Evolutionary conservation across 2,797 vertebrate species (phyloP).

Genomic region (Myotis pilosus): DNA sequence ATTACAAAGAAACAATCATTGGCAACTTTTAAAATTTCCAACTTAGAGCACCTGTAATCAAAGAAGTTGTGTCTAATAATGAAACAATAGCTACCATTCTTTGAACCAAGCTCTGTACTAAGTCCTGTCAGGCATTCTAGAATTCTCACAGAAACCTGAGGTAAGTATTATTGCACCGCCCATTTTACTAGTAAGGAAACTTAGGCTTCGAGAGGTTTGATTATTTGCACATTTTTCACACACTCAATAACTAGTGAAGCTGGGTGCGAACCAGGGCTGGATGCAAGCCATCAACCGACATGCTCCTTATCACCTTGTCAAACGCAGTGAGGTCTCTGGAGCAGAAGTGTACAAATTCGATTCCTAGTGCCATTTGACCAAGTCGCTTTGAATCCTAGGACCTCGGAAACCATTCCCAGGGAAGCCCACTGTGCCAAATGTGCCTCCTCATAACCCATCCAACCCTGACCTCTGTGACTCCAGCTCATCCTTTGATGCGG

Average conservation of each 20-base stretch:
- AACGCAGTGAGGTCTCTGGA: not conserved
- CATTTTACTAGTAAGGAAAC: not conserved
- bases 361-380: not conserved
- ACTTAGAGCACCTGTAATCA: not conserved
- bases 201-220: not conserved
- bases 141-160: not conserved
- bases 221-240: not conserved
- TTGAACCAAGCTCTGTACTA: not conserved
- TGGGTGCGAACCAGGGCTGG: not conserved
- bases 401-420: constrained; percentile 64
- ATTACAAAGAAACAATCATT: not conserved
- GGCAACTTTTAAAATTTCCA: not conserved
- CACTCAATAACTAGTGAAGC: not conserved
- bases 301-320: accelerated
- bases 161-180: not conserved
- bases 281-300: not conserved
- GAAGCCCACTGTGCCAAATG: constrained; percentile 41
- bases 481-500: constrained; percentile 75
- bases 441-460: constrained; percentile 39
- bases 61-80: not conserved
- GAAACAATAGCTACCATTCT: not conserved
- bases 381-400: constrained; percentile 67
- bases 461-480: constrained; percentile 76
- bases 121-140: not conserved
- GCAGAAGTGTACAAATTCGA: not conserved